Conservation (phyloP, 2,113 vertebrate species). For the Campylomormyrus numenius region DNA sequence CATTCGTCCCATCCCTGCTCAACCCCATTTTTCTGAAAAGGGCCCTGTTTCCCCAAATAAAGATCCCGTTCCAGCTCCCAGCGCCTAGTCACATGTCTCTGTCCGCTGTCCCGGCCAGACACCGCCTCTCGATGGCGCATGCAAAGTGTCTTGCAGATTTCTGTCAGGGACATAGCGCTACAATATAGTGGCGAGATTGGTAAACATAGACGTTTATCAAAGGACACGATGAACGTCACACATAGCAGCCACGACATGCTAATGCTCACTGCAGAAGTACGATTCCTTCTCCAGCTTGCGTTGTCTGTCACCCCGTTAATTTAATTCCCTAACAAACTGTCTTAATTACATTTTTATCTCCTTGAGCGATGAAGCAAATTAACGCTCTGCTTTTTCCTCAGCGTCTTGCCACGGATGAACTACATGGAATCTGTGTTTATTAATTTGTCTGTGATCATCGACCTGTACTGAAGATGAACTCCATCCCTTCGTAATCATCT, state of each 20-base stretch:
- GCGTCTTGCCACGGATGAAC: background rate
- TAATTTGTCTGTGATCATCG: background rate
- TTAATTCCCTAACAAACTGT: conserved; percentile 6
- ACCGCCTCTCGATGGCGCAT: background rate
- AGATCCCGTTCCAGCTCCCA: background rate
- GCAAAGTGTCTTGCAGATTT: background rate
- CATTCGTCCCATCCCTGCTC: background rate
- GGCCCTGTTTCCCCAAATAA: background rate
- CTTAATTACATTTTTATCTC: conserved; percentile 7
- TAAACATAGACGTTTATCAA: background rate
- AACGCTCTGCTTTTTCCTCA: background rate
- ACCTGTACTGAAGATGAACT: background rate
- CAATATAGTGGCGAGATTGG: background rate
- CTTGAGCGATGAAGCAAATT: background rate
- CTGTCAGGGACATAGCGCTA: background rate
- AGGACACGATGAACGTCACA: background rate
- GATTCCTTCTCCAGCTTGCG: background rate
- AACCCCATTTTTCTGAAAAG: background rate
- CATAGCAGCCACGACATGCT: background rate
- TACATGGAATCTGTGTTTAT: background rate
- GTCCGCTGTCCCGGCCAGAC: background rate
- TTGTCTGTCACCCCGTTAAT: background rate
- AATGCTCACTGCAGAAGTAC: background rate
- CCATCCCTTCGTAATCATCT: background rate
- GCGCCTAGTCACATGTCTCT: background rate